Evolutionary conservation across 2,888 invertebrate species (phyloP).

Genomic region (Cecidostiba fungosa): DNA sequence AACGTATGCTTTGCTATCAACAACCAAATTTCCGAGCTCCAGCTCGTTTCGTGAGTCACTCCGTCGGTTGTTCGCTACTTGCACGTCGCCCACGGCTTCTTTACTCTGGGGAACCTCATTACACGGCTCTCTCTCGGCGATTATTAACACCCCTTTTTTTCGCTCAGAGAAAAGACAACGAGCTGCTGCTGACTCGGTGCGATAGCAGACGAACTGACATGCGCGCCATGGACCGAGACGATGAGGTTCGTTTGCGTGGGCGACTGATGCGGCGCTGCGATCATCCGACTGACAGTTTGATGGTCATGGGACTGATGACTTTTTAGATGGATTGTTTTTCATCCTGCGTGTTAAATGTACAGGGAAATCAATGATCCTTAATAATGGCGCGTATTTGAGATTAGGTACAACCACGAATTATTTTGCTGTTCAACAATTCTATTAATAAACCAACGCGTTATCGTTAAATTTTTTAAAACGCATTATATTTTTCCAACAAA

Average conservation of each 20-base stretch:
- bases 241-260: not conserved
- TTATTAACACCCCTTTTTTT: constrained; percentile 36
- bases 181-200: constrained; percentile 11
- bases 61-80: not conserved
- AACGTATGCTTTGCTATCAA: constrained; percentile 33
- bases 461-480: too few relatives aligned
- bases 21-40: constrained; percentile 23
- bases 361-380: too few relatives aligned
- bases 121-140: constrained; percentile 1
- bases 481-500: too few relatives aligned
- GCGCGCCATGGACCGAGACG: constrained; percentile 16
- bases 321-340: not conserved
- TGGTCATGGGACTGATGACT: not conserved
- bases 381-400: too few relatives aligned
- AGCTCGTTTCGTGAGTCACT: constrained; percentile 40
- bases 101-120: constrained; percentile 36
- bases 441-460: too few relatives aligned
- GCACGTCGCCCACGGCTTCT: constrained; percentile 22
- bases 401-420: too few relatives aligned
- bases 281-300: not conserved
- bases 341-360: too few relatives aligned
- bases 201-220: constrained; percentile 60
- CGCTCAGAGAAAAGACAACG: not conserved
- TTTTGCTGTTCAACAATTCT: too few relatives aligned
- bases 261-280: not conserved